Evolutionary conservation across 1,140 invertebrate genomes (phyloP), one percentile per base, ranked within the genome.

Genomic region (Dendroctonus ponderosae): DNA sequence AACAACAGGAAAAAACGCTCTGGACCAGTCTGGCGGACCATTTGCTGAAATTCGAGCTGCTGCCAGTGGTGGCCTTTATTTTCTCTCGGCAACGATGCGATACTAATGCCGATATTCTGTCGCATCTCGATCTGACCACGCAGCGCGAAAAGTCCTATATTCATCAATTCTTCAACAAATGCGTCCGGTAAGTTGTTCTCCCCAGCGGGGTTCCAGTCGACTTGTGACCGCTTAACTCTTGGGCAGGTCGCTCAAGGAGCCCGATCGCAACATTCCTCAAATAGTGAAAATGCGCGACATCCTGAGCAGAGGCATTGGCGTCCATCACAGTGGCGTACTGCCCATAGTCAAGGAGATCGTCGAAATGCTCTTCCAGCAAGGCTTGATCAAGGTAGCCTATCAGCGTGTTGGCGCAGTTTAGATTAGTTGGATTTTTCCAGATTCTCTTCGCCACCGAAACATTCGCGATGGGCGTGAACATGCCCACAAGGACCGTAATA

Each of bases 401-500:
- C n/a, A n/a, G n/a, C n/a, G n/a, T n/a, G n/a, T n/a, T n/a, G n/a
- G n/a, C n/a, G n/a, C n/a, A n/a, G n/a, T n/a, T n/a, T n/a, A n/a
- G n/a, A n/a, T n/a, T n/a, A n/a, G n/a, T n/a, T n/a, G n/a, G 14
- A 56, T 38, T 70, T 61, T 69, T 67, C 56, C 70, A 79, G 87
- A 83, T 98, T 60, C 79, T 99, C 12, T 98, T 99, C 84, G 96
- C 97, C 0, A 99, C 97, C 5, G 97, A 99, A 85, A 99, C 97
- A 14, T 99, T 99, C 84, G 96, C 96, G 0, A 98, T 99, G 93
- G 97, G 97, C 15, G 94, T 99, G 0, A 99, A 99, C 80, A 99
- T 99, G 97, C 97, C 97, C 3, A 94, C 97, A 0, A 82, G 90
- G 12, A 97, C 96, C 0, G 97, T 99, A 0, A 86, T 98, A n/a